A percentile compares a stretch with the other conserved stretches of the same genome.
Conservation (phyloP, 2,888 invertebrate genomes). For the Pristionchus entomophagus region DNA sequence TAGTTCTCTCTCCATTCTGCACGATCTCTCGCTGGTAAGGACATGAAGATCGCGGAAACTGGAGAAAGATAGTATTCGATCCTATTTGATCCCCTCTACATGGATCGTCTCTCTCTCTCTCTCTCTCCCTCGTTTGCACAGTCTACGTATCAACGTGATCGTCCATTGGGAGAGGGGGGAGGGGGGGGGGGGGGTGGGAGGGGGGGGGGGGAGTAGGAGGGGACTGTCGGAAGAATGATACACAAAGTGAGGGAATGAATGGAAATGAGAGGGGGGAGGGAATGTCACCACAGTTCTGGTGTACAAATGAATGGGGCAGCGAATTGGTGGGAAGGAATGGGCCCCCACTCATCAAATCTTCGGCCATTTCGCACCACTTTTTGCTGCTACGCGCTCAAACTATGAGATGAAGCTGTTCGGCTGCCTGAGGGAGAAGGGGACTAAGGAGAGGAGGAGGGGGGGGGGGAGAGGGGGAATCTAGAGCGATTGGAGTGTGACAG, state of each 20-base stretch:
- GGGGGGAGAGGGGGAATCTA: neutral
- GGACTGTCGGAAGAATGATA: neutral
- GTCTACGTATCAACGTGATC: neutral
- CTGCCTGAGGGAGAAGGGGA: neutral
- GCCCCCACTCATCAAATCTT: neutral
- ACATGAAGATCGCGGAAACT: too few relatives aligned
- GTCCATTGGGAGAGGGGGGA: neutral
- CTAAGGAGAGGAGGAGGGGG: neutral
- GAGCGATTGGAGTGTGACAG: constrained; percentile 35
- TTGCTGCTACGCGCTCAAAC: neutral
- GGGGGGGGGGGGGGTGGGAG: neutral
- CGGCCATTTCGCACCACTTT: constrained; percentile 2
- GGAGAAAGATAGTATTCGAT: too few relatives aligned
- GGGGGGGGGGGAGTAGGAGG: too few relatives aligned
- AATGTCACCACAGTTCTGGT: neutral
- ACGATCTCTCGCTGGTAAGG: too few relatives aligned
- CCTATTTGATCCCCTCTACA: neutral
- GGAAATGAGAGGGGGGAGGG: neutral
- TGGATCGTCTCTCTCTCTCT: neutral
- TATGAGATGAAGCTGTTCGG: constrained; percentile 20
- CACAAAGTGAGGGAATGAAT: constrained; percentile 39
- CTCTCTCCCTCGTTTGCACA: neutral
- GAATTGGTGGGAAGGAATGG: neutral
- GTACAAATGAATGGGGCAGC: neutral
- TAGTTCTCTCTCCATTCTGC: too few relatives aligned